These are phyloP conservation scores for Stichodactyla mertensii DNA, from an alignment of 64 coral and sea anemone species.

Conservation along the genomic window DNA sequence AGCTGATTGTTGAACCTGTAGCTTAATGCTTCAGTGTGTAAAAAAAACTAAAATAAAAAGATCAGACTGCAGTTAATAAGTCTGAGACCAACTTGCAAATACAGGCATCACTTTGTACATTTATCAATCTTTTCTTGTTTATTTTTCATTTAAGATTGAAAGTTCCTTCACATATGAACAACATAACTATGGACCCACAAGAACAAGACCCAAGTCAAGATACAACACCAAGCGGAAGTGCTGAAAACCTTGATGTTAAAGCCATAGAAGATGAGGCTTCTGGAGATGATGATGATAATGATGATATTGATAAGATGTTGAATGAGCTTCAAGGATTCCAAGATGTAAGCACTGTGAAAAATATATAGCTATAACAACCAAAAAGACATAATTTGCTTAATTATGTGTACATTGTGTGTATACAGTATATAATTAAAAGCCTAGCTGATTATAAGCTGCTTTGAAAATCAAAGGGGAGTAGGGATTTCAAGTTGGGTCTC, in stretches of 20 bases:
- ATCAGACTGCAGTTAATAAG: neutral
- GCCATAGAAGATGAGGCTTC: too few relatives aligned
- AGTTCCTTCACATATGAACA: constrained; percentile 1
- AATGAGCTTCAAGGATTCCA: constrained; percentile 79
- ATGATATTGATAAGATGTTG: constrained; percentile 94
- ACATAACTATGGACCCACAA: neutral
- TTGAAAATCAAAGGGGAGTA: too few relatives aligned
- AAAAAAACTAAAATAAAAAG: neutral
- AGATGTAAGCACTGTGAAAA: constrained; percentile 40
- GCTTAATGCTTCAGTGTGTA: neutral
- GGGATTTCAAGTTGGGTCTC: too few relatives aligned
- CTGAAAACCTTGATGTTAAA: neutral
- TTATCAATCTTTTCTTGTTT: neutral
- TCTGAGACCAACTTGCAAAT: neutral
- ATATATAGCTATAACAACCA: neutral
- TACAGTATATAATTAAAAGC: too few relatives aligned
- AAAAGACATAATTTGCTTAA: neutral
- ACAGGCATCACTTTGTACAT: neutral
- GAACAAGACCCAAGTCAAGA: neutral
- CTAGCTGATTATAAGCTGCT: too few relatives aligned
- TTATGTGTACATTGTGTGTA: too few relatives aligned
- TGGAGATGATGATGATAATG: neutral
- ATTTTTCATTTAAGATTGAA: neutral
- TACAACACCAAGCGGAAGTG: neutral
- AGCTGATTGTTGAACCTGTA: neutral